phyloP scores from a whole-genome alignment of 2,888 invertebrate species.

The Mactromeris polynyma region DNA sequence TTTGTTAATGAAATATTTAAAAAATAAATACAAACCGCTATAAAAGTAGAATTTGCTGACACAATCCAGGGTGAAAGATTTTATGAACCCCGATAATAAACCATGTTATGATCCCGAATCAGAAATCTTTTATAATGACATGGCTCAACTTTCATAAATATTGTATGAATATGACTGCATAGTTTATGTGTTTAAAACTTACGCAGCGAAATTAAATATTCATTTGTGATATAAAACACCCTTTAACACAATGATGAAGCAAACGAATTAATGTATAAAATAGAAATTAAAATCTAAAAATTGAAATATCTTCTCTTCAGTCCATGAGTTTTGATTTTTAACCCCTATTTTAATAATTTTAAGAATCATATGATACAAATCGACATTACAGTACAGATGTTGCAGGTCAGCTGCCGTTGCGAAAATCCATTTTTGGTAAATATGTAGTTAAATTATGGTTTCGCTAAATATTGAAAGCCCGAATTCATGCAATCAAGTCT shows the following conservation, averaged over 20 bases:
- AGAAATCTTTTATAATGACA: neutral
- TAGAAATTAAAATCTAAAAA: neutral
- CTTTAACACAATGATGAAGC: neutral
- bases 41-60: too few relatives aligned
- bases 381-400: neutral
- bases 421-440: too few relatives aligned
- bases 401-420: neutral
- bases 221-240: neutral
- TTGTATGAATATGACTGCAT: neutral
- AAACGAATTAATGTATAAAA: neutral
- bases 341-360: neutral
- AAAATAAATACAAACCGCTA: too few relatives aligned
- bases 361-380: neutral
- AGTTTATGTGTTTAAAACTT: neutral
- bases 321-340: neutral
- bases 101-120: too few relatives aligned
- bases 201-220: neutral
- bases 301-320: neutral
- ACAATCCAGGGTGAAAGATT: too few relatives aligned
- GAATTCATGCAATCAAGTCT: too few relatives aligned
- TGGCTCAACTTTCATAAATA: neutral
- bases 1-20: too few relatives aligned
- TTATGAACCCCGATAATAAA: too few relatives aligned
- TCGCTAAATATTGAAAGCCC: too few relatives aligned
- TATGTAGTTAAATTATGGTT: too few relatives aligned